Evolutionary conservation across 2,113 vertebrate species (phyloP).

Genomic region (Cacatua alba): DNA sequence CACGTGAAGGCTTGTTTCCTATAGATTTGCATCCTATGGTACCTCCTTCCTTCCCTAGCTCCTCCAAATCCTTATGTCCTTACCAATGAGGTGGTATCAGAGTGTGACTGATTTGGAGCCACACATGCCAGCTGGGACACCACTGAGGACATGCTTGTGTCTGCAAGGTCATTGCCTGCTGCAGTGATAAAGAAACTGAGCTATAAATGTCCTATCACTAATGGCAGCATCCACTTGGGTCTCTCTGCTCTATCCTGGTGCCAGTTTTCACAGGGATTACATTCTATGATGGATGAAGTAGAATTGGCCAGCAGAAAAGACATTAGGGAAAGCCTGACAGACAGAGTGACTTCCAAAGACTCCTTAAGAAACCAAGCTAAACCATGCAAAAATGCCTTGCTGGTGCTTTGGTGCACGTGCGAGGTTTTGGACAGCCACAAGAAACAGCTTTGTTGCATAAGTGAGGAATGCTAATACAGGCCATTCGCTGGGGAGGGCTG

Average conservation of each 20-base stretch:
- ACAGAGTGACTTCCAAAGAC: neutral
- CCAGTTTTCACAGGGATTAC: neutral
- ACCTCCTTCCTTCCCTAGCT: neutral
- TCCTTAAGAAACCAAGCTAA: neutral
- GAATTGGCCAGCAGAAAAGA: neutral
- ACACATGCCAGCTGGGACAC: neutral
- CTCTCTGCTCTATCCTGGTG: neutral
- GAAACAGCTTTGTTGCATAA: neutral
- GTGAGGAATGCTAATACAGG: neutral
- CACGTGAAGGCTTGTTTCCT: neutral
- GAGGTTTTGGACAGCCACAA: neutral
- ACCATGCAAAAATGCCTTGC: neutral
- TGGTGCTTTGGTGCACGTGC: neutral
- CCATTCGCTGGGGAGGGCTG: neutral
- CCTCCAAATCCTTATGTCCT: neutral
- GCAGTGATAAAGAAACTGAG: neutral
- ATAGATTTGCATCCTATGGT: neutral
- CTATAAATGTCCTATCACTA: neutral
- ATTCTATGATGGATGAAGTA: neutral
- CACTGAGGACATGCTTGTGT: neutral
- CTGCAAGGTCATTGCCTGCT: neutral
- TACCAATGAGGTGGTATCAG: rapidly evolving
- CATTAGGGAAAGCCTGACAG: neutral
- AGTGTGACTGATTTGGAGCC: neutral
- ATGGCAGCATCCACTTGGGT: neutral